Evolutionary conservation across 2,888 invertebrate species (phyloP), one percentile per base, ranked within the genome.

Genomic region (Scelioninae gen. 1): DNA sequence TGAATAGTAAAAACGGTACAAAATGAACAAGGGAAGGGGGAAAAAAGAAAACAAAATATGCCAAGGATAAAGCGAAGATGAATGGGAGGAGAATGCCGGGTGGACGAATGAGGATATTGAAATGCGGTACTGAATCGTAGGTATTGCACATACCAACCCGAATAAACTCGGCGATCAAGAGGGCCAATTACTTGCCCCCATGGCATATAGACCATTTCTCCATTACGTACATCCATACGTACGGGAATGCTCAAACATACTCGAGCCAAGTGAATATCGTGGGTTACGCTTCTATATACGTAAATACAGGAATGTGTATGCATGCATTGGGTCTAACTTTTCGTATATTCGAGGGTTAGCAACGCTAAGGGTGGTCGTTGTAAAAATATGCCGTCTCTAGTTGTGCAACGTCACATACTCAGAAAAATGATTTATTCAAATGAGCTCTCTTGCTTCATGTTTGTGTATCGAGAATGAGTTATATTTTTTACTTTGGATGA

Each of bases 171-270:
- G 85, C 90, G 91, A 92, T 92, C 92, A 90, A 92, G 92, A 91
- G 91, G 89, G 89, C 92, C 92, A 92, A 92, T 92, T 92, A 92
- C 89, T 88, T 85, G 79, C 75, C 84, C 82, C 81, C 80, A 78
- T 75, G 82, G 82, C 87, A 83, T 84, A 83, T 85, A 87, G 84
- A 88, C 86, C 86, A 88, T 88, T 88, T 88, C 87, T 88, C 88
- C 87, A 87, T 87, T 87, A 87, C 87, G 86, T 86, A 85, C 82
- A 85, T 82, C 68, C 53, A 58, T 65, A 66, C 87, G 86, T 88
- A 86, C 81, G 87, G 84, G 87, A 87, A 86, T 85, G 86, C 86
- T 88, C 87, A 85, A 87, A 86, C 84, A 86, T 85, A 89, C 89
- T 90, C 87, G 87, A 88, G 85, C 86, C 83, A 83, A 85, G 85